phyloP scores from a whole-genome alignment of 2,797 vertebrate species.

The Erpetoichthys calabaricus region DNA sequence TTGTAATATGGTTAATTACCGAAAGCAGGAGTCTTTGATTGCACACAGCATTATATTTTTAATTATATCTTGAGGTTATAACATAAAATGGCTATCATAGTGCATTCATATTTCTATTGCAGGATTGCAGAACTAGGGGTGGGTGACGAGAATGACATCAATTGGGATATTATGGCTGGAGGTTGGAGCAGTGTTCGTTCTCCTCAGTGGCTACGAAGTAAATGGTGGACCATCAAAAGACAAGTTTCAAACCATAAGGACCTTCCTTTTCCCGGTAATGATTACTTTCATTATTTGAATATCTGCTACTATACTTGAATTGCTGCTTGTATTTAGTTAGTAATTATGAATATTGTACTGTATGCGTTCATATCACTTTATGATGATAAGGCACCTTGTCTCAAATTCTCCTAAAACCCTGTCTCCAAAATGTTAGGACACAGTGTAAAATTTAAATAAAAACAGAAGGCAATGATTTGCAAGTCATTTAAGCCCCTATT shows the following conservation, averaged over 20 bases:
- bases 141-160: slow-evolving; percentile 88
- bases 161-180: slow-evolving; percentile 86
- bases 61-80: neutral
- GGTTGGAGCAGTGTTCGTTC: slow-evolving; percentile 96
- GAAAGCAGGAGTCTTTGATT: too few relatives aligned
- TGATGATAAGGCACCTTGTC: slow-evolving; percentile 16
- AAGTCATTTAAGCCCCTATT: too few relatives aligned
- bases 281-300: slow-evolving; percentile 3
- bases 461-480: too few relatives aligned
- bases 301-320: slow-evolving; percentile 7
- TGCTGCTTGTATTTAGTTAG: too few relatives aligned
- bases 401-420: neutral
- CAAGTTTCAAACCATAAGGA: slow-evolving; percentile 97
- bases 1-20: too few relatives aligned
- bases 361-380: slow-evolving; percentile 26
- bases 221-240: slow-evolving; percentile 99
- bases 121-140: slow-evolving; percentile 84
- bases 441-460: too few relatives aligned
- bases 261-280: slow-evolving; percentile 76
- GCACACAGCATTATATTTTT: too few relatives aligned
- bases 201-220: slow-evolving; percentile 93
- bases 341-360: neutral
- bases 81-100: neutral
- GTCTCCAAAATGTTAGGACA: too few relatives aligned
- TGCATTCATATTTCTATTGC: slow-evolving; percentile 5